Conservation (phyloP, 2,113 vertebrate genomes). For the Heptranchias perlo region DNA sequence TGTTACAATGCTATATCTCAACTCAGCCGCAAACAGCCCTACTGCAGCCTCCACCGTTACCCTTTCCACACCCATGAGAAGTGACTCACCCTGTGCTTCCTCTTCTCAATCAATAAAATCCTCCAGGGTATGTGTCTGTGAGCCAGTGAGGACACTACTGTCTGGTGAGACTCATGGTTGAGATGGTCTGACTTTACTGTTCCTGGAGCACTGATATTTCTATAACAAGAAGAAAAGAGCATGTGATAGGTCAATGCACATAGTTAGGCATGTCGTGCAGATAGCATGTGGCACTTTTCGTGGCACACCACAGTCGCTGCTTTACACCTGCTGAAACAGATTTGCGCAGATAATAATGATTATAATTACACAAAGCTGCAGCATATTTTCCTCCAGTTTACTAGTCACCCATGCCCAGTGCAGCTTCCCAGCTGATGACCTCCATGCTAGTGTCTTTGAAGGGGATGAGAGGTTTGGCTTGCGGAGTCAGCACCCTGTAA, state of each 20-base stretch:
- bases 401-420: not conserved
- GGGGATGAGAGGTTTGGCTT: not conserved
- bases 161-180: not conserved
- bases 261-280: not conserved
- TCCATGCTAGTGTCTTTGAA: not conserved
- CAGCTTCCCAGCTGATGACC: not conserved
- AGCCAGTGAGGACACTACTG: not conserved
- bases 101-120: not conserved
- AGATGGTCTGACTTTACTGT: not conserved
- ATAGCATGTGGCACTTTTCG: not conserved
- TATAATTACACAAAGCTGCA: not conserved
- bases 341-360: slow-evolving; percentile 22
- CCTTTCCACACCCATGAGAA: not conserved
- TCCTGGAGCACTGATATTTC: not conserved
- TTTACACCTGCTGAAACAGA: not conserved
- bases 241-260: not conserved
- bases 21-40: not conserved
- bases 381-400: not conserved
- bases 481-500: too few relatives aligned
- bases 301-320: slow-evolving; percentile 13
- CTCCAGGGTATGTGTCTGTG: not conserved
- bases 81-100: slow-evolving; percentile 20
- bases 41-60: not conserved
- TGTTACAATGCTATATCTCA: not conserved
- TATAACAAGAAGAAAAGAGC: not conserved